Percentiles rank a stretch among this genome's conserved stretches.
Conservation (phyloP, 2,888 invertebrate genomes). For the Meloe dianella region DNA sequence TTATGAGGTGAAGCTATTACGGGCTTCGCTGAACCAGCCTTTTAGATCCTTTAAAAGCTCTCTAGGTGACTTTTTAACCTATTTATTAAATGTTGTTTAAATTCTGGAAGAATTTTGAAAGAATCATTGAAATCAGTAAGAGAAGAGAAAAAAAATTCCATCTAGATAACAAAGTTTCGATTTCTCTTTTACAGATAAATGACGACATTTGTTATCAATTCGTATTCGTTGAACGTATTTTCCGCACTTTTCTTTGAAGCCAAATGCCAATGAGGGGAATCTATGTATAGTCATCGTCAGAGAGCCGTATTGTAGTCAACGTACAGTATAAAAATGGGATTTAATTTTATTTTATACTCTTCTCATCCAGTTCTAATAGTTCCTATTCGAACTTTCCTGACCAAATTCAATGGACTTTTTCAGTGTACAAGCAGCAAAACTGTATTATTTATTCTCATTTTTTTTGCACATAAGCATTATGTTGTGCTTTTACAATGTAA, state of each 20-base stretch:
- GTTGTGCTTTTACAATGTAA: constrained; percentile 16
- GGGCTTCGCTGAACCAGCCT: not conserved
- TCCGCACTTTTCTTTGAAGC: constrained; percentile 44
- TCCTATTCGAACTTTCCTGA: too few species aligned
- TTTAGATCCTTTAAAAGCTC: not conserved
- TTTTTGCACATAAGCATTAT: constrained; percentile 13
- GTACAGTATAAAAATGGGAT: not conserved
- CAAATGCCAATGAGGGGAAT: not conserved
- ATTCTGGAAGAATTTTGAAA: not conserved
- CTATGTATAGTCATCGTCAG: not conserved
- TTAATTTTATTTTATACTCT: not conserved
- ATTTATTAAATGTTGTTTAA: not conserved
- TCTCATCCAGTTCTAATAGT: too few species aligned
- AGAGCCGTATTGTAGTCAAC: not conserved
- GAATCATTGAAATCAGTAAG: constrained; percentile 3
- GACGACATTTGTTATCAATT: constrained; percentile 65
- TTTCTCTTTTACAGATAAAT: constrained; percentile 41
- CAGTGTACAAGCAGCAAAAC: too few species aligned
- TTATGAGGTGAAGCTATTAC: constrained; percentile 3
- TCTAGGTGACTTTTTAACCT: not conserved
- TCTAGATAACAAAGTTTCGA: constrained; percentile 25
- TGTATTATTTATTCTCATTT: too few species aligned
- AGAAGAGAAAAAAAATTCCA: not conserved
- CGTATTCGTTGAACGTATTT: constrained; percentile 61
- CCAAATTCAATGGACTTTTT: not conserved